Conservation (phyloP, 2,113 vertebrate species). For the Ptilorrhoa leucosticta region DNA sequence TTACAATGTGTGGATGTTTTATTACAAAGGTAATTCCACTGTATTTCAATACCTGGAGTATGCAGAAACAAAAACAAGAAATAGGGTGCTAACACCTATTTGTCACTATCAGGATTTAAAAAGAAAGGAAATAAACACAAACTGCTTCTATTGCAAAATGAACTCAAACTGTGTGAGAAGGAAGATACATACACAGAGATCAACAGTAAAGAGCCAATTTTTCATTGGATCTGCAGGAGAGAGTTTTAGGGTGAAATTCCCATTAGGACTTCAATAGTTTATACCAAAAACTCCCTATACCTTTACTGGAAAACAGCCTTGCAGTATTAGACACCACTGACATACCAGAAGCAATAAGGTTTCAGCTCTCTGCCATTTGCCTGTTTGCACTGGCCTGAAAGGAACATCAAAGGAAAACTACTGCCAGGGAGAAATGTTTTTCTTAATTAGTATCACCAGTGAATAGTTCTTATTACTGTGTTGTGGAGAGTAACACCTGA, state of each 20-base stretch:
- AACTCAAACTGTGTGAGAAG: neutral
- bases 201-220: neutral
- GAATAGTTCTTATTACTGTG: neutral
- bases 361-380: neutral
- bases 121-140: neutral
- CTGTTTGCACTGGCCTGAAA: neutral
- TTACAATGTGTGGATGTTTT: neutral
- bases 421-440: neutral
- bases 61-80: neutral
- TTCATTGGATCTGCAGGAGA: neutral
- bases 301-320: neutral
- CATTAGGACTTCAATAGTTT: neutral
- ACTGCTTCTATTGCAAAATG: neutral
- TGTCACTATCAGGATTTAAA: neutral
- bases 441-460: neutral
- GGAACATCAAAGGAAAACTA: neutral
- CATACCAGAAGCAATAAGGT: neutral
- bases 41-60: neutral
- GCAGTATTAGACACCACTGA: neutral
- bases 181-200: neutral
- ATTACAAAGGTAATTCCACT: neutral
- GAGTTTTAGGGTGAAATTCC: neutral
- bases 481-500: neutral
- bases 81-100: neutral
- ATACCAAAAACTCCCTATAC: neutral